Percentiles rank a stretch among this genome's conserved stretches.
Evolutionary conservation across 2,113 vertebrate genomes (phyloP).

Genomic region (Charina bottae): DNA sequence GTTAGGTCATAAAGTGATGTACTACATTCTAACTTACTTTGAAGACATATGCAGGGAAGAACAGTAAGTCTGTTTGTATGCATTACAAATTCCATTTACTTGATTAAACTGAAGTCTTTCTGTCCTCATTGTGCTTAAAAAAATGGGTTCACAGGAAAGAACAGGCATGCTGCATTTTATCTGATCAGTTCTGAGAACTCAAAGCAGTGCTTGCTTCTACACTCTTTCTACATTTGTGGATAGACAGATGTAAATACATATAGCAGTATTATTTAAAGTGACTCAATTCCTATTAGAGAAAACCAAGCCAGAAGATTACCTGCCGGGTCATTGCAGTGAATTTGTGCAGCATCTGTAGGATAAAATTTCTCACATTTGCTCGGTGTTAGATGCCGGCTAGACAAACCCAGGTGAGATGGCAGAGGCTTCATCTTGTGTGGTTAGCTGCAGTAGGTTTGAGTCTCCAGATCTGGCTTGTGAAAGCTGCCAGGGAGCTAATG

Average conservation of each 20-base stretch:
- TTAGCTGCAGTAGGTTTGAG: background rate
- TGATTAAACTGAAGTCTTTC: background rate
- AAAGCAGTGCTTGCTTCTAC: background rate
- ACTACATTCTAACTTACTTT: background rate
- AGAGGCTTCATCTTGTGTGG: background rate
- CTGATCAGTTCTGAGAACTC: background rate
- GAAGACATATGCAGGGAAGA: background rate
- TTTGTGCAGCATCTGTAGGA: background rate
- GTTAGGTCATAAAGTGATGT: background rate
- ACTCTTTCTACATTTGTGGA: background rate
- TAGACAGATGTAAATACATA: background rate
- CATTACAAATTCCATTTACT: background rate
- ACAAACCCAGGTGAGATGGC: background rate
- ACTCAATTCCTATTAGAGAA: background rate
- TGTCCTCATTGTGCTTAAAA: background rate
- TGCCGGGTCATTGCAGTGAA: background rate
- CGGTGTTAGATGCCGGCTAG: background rate
- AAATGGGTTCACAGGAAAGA: background rate
- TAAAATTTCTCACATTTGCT: background rate
- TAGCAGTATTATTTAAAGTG: background rate
- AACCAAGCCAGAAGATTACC: background rate
- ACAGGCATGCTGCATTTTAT: background rate
- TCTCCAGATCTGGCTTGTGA: background rate
- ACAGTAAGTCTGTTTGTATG: background rate
- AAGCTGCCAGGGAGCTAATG: background rate